phyloP scores from a whole-genome alignment of 2,888 invertebrate species.

The Lepetodrilus schrolli region DNA sequence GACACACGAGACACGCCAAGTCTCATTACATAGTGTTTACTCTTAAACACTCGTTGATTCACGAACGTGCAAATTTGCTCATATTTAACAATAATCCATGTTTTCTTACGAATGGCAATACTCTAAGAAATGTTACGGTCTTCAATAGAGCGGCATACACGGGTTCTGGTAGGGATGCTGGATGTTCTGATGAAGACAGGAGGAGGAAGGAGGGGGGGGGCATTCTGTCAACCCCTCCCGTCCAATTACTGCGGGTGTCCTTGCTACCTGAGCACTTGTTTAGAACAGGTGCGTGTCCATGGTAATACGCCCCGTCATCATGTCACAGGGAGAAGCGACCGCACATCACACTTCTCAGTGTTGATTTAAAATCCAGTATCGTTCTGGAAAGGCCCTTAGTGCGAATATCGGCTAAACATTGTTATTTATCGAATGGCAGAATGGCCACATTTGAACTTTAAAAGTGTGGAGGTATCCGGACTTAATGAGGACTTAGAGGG shows the following conservation, averaged over 20 bases:
- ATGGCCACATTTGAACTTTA: slow-evolving; percentile 24
- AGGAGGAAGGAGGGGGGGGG: too few relatives aligned
- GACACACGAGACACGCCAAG: too few relatives aligned
- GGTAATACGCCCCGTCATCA: not conserved
- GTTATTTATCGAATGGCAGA: not conserved
- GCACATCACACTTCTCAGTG: not conserved
- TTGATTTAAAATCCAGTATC: too few relatives aligned
- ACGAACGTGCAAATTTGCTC: slow-evolving; percentile 2
- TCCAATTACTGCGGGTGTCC: slow-evolving; percentile 1
- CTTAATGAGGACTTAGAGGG: too few relatives aligned
- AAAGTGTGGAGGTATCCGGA: too few relatives aligned
- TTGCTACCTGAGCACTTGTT: not conserved
- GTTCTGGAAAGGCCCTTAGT: slow-evolving; percentile 1
- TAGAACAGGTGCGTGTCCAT: not conserved
- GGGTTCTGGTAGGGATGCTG: too few relatives aligned
- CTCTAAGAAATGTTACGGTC: not conserved
- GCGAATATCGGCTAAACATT: slow-evolving; percentile 1
- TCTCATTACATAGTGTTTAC: too few relatives aligned
- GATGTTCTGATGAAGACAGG: too few relatives aligned
- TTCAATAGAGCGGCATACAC: not conserved
- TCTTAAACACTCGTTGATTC: slow-evolving; percentile 1
- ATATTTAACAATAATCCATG: not conserved
- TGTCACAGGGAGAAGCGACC: not conserved
- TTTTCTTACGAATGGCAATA: not conserved
- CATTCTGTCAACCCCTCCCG: too few relatives aligned